A percentile compares a stretch with the other conserved stretches of the same genome.
phyloP scores from a whole-genome alignment of 2,113 vertebrate species.

The Tautogolabrus adspersus region DNA sequence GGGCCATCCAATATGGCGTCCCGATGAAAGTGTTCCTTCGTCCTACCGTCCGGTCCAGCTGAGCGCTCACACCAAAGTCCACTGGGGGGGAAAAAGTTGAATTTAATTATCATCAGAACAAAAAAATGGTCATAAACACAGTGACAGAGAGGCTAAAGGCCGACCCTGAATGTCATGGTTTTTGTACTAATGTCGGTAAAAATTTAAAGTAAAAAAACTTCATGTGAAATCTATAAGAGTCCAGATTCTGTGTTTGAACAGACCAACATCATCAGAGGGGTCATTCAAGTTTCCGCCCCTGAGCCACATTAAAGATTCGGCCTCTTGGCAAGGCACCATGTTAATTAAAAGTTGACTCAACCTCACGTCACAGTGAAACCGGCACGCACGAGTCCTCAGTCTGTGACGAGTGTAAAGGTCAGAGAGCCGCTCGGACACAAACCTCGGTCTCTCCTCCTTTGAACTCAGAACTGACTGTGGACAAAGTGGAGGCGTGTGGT shows the following conservation, averaged over 20 bases:
- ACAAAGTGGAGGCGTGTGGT: too few species aligned
- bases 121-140: too few species aligned
- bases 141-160: too few species aligned
- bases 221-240: neutral
- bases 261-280: neutral
- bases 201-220: neutral
- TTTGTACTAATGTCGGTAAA: too few species aligned
- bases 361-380: neutral
- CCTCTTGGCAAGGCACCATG: neutral
- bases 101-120: neutral
- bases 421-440: neutral
- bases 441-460: neutral
- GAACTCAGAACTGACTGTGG: neutral
- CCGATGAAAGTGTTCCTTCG: conserved; percentile 98
- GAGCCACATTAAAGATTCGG: neutral
- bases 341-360: neutral
- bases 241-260: neutral
- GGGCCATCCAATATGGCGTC: conserved; percentile 99
- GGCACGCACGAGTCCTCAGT: neutral
- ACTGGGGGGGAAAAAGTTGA: conserved; percentile 78
- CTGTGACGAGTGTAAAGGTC: neutral
- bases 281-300: neutral
- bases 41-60: conserved; percentile 96
- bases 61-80: conserved; percentile 98
- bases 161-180: too few species aligned